Evolutionary conservation across 2,888 invertebrate genomes (phyloP).

Genomic region (Sthenelais limicola): DNA sequence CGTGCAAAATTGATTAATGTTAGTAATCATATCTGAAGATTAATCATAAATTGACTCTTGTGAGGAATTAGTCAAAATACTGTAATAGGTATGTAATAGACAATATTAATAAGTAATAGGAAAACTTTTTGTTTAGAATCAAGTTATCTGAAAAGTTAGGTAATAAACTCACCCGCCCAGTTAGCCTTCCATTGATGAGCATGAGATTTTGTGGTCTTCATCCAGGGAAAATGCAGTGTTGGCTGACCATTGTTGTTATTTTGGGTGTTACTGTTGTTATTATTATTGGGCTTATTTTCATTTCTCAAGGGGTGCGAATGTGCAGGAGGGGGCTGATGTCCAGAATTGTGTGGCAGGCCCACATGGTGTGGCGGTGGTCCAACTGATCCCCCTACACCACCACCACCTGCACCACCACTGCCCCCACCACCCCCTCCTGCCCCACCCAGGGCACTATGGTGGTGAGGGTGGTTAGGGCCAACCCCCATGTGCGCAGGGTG

Average conservation of each 20-base stretch:
- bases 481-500: slow-evolving; percentile 19
- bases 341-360: slow-evolving; percentile 6
- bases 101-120: no score
- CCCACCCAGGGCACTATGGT: no score
- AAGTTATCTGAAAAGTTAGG: no score
- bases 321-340: slow-evolving; percentile 10
- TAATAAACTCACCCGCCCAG: slow-evolving; percentile 67
- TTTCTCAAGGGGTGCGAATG: neutral
- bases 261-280: neutral
- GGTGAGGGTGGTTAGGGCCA: slow-evolving; percentile 17
- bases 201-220: slow-evolving; percentile 71
- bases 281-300: slow-evolving; percentile 5
- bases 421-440: neutral
- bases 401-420: neutral
- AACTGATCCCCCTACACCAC: neutral
- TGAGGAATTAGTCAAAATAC: no score
- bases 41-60: no score
- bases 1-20: no score
- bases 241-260: slow-evolving; percentile 36
- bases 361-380: slow-evolving; percentile 4
- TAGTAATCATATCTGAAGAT: no score
- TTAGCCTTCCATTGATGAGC: slow-evolving; percentile 71
- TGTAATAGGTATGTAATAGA: no score
- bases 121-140: no score
- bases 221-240: slow-evolving; percentile 69